These are phyloP conservation scores for Panthera uncia DNA, from an alignment of 2,113 vertebrate genomes.

Conservation along the genomic window DNA sequence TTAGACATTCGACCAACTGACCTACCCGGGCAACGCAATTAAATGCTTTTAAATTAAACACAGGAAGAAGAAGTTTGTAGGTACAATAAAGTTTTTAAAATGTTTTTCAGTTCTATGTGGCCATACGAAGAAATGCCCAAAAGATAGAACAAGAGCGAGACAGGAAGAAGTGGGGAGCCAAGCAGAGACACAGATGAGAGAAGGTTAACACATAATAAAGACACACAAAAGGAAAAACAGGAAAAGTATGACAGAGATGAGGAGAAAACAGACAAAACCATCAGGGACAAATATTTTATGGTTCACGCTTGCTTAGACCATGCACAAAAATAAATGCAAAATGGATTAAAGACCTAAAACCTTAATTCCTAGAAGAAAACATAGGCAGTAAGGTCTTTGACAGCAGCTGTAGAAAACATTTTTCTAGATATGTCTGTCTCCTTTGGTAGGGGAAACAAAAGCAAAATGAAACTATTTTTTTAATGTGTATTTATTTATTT, in stretches of 20 bases:
- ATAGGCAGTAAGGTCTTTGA: neutral
- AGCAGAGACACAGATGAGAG: neutral
- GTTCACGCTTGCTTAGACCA: neutral
- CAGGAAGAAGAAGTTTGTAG: neutral
- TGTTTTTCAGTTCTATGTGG: neutral
- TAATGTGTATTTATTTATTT: too few species aligned
- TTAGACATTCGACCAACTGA: too few species aligned
- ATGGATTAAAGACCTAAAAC: neutral
- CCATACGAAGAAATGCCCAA: neutral
- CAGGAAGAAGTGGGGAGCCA: neutral
- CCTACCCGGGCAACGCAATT: neutral
- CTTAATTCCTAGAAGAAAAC: neutral
- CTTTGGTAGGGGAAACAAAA: neutral
- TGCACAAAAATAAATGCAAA: neutral
- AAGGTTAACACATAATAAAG: neutral
- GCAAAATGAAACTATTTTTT: neutral
- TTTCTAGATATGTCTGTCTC: neutral
- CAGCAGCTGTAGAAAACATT: neutral
- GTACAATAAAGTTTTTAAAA: neutral
- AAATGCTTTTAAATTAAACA: constrained; percentile 27
- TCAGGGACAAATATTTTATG: neutral
- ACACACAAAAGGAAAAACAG: neutral
- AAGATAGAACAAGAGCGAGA: neutral
- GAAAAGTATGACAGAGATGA: neutral
- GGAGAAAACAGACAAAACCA: neutral